Conservation (phyloP, 2,888 invertebrate genomes). For the Litoditis marina region DNA sequence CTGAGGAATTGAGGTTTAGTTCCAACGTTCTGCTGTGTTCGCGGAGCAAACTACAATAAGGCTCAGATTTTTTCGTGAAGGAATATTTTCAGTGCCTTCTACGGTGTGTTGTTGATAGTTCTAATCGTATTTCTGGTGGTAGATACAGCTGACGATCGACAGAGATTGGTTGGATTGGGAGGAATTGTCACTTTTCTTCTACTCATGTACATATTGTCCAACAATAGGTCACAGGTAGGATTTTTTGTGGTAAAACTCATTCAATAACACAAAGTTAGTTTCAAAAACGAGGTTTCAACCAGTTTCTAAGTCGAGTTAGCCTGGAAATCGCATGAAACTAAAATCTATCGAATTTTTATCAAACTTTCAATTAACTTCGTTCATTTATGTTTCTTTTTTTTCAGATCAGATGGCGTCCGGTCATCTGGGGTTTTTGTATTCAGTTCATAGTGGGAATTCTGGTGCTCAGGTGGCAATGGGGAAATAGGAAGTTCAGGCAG, state of each 20-base stretch:
- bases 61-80: conserved; percentile 6
- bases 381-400: conserved; percentile 8
- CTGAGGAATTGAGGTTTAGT: too few species aligned
- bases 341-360: neutral
- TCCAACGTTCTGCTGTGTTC: too few species aligned
- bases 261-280: too few species aligned
- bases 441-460: conserved; percentile 82
- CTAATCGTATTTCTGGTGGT: conserved; percentile 27
- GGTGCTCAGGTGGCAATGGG: conserved; percentile 68
- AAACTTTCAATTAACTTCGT: neutral
- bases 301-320: too few species aligned
- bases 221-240: conserved; percentile 40
- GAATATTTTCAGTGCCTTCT: conserved; percentile 26
- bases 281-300: too few species aligned
- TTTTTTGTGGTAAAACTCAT: too few species aligned
- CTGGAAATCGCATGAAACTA: too few species aligned
- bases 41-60: too few species aligned
- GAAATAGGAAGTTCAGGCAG: conserved; percentile 32
- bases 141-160: conserved; percentile 34
- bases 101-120: conserved; percentile 24
- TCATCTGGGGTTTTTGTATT: conserved; percentile 76
- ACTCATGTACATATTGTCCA: conserved; percentile 50
- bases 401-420: conserved; percentile 72
- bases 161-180: conserved; percentile 48
- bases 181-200: conserved; percentile 54